phyloP scores from a whole-genome alignment of 2,888 invertebrate species.

The Apotomis turbidana region DNA sequence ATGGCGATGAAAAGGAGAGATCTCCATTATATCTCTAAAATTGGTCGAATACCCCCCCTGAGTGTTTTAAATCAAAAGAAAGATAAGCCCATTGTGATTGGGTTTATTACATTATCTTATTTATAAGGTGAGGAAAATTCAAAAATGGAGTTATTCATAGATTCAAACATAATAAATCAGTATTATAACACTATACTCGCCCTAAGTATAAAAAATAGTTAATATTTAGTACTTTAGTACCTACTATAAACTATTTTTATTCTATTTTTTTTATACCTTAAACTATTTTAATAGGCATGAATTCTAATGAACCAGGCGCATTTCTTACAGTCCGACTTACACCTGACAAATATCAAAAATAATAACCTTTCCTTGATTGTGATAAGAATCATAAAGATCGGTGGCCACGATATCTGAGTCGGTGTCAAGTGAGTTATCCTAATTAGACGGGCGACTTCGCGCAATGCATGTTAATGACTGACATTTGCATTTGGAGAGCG shows the following conservation, averaged over 20 bases:
- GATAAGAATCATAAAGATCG: constrained; percentile 12
- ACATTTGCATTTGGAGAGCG: constrained; percentile 76
- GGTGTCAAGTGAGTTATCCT: constrained; percentile 71
- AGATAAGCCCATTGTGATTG: too few relatives aligned
- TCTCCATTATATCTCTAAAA: too few relatives aligned
- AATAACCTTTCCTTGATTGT: neutral
- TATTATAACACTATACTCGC: too few relatives aligned
- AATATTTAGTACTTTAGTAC: too few relatives aligned
- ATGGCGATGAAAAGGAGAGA: too few relatives aligned
- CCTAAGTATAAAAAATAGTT: too few relatives aligned
- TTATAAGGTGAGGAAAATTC: too few relatives aligned
- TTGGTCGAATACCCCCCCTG: too few relatives aligned
- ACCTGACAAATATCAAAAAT: neutral
- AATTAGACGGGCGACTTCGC: constrained; percentile 79
- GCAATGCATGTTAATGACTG: constrained; percentile 81
- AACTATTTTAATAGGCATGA: constrained; percentile 8
- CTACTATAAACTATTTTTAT: neutral
- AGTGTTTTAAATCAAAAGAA: too few relatives aligned
- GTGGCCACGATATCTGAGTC: constrained; percentile 65
- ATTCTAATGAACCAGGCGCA: constrained; percentile 24
- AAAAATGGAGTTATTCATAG: too few relatives aligned
- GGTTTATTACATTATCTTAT: too few relatives aligned
- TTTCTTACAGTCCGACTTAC: constrained; percentile 1
- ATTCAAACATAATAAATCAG: too few relatives aligned
- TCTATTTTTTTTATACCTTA: neutral